A percentile compares a stretch with the other conserved stretches of the same genome.
phyloP scores from a whole-genome alignment of 2,888 invertebrate species.

The Scaptomyza parva region DNA sequence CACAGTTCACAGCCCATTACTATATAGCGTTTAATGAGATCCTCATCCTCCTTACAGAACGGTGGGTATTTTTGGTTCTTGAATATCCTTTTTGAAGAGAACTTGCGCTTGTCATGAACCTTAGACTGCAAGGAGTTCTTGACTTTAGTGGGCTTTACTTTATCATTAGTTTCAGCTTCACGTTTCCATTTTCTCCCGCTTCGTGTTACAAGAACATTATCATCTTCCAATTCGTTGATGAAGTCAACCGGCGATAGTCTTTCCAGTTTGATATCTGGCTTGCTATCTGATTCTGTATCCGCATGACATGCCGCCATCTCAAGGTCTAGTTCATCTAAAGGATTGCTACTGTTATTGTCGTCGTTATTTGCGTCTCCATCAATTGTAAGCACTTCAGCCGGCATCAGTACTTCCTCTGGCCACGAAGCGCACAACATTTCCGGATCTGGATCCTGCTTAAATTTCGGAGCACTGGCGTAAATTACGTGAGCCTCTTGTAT shows the following conservation, averaged over 20 bases:
- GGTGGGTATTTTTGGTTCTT: constrained; percentile 69
- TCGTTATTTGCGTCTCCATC: constrained; percentile 50
- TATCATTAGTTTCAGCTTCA: constrained; percentile 33
- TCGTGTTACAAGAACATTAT: constrained; percentile 63
- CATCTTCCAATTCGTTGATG: constrained; percentile 46
- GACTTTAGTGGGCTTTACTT: constrained; percentile 31
- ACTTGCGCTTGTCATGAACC: constrained; percentile 36
- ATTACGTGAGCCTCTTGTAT: constrained; percentile 80
- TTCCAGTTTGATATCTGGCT: constrained; percentile 52
- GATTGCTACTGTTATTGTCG: constrained; percentile 57
- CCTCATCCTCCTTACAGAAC: constrained; percentile 73
- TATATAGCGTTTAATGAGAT: constrained; percentile 82
- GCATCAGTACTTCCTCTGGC: constrained; percentile 70
- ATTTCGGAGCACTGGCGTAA: constrained; percentile 62
- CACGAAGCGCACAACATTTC: constrained; percentile 52
- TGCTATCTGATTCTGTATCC: constrained; percentile 32
- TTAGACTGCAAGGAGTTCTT: constrained; percentile 35
- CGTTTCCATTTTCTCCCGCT: constrained; percentile 56
- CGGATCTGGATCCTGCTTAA: constrained; percentile 66
- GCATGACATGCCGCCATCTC: constrained; percentile 41
- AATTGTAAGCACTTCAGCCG: constrained; percentile 60
- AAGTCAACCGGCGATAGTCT: constrained; percentile 52
- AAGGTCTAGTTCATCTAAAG: constrained; percentile 70
- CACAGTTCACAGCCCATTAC: constrained; percentile 83
- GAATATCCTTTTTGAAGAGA: constrained; percentile 43